Evolutionary conservation across 2,113 vertebrate genomes (phyloP).

Genomic region (Notarius quadriscutis): DNA sequence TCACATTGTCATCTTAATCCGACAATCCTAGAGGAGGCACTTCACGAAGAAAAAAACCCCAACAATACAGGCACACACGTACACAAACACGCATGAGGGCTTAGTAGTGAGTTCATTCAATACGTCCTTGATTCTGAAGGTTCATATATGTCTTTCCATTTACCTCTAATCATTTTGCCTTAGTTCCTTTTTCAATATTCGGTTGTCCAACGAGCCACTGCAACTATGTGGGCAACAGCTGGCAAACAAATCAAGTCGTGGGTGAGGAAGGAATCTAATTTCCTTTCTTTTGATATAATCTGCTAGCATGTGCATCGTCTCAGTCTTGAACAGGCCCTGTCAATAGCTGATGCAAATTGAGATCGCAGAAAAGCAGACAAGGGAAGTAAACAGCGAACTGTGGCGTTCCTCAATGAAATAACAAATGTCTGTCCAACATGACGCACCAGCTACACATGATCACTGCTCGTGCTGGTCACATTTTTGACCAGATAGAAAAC

Average conservation of each 20-base stretch:
- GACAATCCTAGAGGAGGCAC: background rate
- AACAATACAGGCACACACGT: background rate
- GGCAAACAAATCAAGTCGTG: background rate
- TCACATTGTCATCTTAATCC: slow-evolving; percentile 13
- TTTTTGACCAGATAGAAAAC: background rate
- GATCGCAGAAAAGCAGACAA: background rate
- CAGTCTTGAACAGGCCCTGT: background rate
- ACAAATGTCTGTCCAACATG: background rate
- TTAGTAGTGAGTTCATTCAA: background rate
- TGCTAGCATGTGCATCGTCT: background rate
- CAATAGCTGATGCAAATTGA: background rate
- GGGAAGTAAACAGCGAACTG: background rate
- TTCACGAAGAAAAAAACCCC: background rate
- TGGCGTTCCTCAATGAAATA: background rate
- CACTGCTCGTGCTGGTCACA: background rate
- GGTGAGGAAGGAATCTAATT: slow-evolving; percentile 19
- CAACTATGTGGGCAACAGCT: background rate
- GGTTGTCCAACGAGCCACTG: background rate
- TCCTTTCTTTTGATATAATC: background rate
- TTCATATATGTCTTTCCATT: background rate
- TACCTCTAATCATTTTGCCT: background rate
- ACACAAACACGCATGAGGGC: background rate
- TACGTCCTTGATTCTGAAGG: background rate
- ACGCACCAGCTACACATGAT: background rate
- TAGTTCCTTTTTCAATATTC: background rate